Base-by-base conservation (phyloP, 1,140 invertebrate genomes). In the Drosophila insularis region DNA sequence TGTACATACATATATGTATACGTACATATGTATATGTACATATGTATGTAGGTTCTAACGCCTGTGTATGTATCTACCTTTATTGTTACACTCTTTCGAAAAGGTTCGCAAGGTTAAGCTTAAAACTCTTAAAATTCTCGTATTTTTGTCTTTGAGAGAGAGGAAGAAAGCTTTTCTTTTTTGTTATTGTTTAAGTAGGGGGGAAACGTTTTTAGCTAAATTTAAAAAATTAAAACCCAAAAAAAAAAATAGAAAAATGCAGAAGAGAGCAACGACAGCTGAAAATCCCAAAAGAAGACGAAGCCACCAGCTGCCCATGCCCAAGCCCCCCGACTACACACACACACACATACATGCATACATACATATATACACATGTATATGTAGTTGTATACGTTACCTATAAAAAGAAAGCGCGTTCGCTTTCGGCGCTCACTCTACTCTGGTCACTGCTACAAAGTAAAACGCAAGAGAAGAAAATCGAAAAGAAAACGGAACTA, bases 351-450 rank as follows among this genome's bases (percentile, higher is more conserved):
- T 2, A 37, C 2, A 37, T 2, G 2, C 6, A 46, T 21, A 11
- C 6, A 13, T 37, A 37, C 11, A 37, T n/a, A 11, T 37, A 13
- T 2, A 13, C 11, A 8, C n/a, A 10, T 43, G 40, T 53, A 35
- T 63, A 56, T 65, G 53, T 55, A 62, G 27, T 5, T 31, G 53
- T 78, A 58, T 10, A 40, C 68, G 72, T 43, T 27, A 62, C 75
- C 84, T 87, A 87, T 89, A 89, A 89, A 87, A 89, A 85, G 77
- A 85, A 89, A 89, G 66, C 67, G 71, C 77, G 71, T 62, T 89
- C 77, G 85, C 73, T 74, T 78, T 80, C 80, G 72, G 80, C 77
- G 80, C 84, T 89, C 84, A 89, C 84, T 89, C 84, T 50, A 21
- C 43, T 21, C 89, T 89, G 85, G 84, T 87, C 76, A 21, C 79